Conservation (phyloP, 2,113 vertebrate species). For the Australoheros scitulus region DNA sequence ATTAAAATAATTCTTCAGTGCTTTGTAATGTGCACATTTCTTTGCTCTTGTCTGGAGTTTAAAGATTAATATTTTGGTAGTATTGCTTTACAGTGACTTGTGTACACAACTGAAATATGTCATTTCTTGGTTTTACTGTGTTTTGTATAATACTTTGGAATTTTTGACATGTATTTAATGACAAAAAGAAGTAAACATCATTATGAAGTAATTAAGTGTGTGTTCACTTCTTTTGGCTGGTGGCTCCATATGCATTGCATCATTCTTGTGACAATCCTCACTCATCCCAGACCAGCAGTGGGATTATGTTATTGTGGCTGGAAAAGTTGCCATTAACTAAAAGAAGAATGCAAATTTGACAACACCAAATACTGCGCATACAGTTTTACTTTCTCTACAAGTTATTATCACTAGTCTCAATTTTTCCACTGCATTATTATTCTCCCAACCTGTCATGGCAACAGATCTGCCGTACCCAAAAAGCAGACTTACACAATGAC, state of each 20-base stretch:
- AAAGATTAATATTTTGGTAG: too few species aligned
- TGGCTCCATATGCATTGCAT: accelerated
- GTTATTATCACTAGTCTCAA: not conserved
- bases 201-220: not conserved
- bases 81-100: not conserved
- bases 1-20: accelerated
- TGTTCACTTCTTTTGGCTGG: not conserved
- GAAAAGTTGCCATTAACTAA: not conserved
- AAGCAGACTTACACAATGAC: too few species aligned
- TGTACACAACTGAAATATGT: not conserved
- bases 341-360: accelerated
- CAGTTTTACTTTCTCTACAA: not conserved
- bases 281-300: not conserved
- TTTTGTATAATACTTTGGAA: not conserved
- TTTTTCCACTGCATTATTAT: too few species aligned
- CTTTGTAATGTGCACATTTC: not conserved
- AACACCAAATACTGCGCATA: accelerated
- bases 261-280: not conserved
- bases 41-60: not conserved
- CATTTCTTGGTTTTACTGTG: not conserved
- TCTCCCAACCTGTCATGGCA: too few species aligned
- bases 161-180: not conserved
- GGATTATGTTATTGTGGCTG: accelerated
- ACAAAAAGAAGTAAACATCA: not conserved
- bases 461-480: too few species aligned